These are phyloP conservation scores for Drosophila atroscutellata DNA, from an alignment of 2,888 invertebrate genomes.

Conservation along the genomic window DNA sequence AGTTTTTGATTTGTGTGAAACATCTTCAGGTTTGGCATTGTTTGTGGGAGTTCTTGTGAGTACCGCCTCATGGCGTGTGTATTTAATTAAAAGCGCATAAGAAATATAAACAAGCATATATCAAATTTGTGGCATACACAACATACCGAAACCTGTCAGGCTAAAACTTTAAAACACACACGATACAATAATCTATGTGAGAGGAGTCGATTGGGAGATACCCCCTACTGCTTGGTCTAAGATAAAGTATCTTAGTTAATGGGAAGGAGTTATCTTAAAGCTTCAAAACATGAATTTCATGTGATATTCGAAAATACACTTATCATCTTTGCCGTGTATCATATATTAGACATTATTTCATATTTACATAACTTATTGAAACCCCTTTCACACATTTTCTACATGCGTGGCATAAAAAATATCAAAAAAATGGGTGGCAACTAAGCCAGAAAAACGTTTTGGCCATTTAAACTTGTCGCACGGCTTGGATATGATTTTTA, in stretches of 20 bases:
- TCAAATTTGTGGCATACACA: slow-evolving; percentile 44
- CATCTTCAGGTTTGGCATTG: neutral
- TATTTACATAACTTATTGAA: neutral
- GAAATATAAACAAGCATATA: slow-evolving; percentile 30
- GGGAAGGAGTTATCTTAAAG: neutral
- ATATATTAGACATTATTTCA: neutral
- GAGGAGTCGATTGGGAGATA: slow-evolving; percentile 13
- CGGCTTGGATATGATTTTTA: slow-evolving; percentile 51
- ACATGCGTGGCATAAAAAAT: slow-evolving; percentile 11
- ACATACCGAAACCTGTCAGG: slow-evolving; percentile 36
- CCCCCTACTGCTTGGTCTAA: neutral
- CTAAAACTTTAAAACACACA: slow-evolving; percentile 13
- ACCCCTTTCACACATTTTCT: neutral
- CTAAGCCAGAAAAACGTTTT: slow-evolving; percentile 53
- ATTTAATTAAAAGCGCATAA: slow-evolving; percentile 53
- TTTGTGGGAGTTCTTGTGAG: slow-evolving; percentile 13
- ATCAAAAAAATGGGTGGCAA: slow-evolving; percentile 61
- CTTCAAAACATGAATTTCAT: neutral
- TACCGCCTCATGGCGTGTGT: slow-evolving; percentile 33
- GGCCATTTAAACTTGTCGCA: slow-evolving; percentile 73
- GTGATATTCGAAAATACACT: neutral
- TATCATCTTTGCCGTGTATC: neutral
- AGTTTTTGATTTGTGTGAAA: slow-evolving; percentile 25
- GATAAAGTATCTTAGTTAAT: neutral
- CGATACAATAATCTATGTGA: neutral